Base-by-base conservation (phyloP, 2,888 invertebrate species). In the Nezara viridula region DNA sequence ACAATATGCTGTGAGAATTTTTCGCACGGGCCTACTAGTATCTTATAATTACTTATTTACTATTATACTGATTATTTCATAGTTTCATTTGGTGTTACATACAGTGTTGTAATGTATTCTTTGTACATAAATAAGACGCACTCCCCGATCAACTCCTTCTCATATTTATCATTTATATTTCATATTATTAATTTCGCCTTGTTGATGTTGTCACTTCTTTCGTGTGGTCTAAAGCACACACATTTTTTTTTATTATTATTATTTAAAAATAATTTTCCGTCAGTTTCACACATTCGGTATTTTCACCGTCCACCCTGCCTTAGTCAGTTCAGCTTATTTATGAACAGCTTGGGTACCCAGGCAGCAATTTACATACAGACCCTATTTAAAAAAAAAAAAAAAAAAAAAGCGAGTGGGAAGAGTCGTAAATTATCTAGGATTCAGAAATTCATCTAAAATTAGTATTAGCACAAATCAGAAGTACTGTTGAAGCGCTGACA, bases 401-500 rank as follows among this genome's bases (percentile, higher is more conserved):
- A 60, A 14, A 60, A 60, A n/a, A 55, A 14, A 12, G 14, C 9
- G n/a, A n/a, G 12, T n/a, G 60, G 32, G 66, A 73, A 21, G 7
- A 37, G 32, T 73, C 32, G 66, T 73, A 32, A 73, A 73, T 73
- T 37, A 73, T 73, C 66, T 37, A 10, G 32, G 27, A 37, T 73
- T 73, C 37, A 73, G 66, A 73, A 73, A 73, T 73, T 73, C 6
- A 16, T 16, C 16, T 73, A 37, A 73, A 73, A 73, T 73, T 73
- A 73, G 66, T 73, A 7, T 19, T 4, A 73, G 7, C 66, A 73
- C 66, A 73, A 73, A 73, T 73, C 66, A 73, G 32, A 37, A 37
- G 21, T 73, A 37, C 6, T 32, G 14, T 37, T 10, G 66, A 73
- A 73, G 66, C 37, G 66, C 66, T 73, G 66, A 73, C 66, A 73